Base-by-base conservation (phyloP, 2,888 invertebrate species). In the Sinodicranocentrus sp. region DNA sequence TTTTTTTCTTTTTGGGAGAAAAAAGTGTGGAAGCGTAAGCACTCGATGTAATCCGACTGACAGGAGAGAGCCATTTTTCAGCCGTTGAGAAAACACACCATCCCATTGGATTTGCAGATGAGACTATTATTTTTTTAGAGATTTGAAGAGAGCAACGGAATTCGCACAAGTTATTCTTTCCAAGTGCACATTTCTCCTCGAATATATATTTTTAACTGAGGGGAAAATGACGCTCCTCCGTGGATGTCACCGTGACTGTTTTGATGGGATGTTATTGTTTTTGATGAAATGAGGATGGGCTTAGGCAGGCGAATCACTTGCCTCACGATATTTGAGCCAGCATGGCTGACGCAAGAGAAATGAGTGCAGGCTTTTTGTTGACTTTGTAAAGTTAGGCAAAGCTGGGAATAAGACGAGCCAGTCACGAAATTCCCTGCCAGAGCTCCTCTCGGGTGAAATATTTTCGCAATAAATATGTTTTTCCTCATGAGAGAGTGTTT, bases 251-350 rank as follows among this genome's bases (percentile, higher is more conserved):
- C n/a, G n/a, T n/a, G n/a, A n/a, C n/a, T n/a, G n/a, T 33, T 21
- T 76, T 48, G 28, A 48, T 63, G 52, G 21, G 48, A 76, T 76
- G 76, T 76, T 76, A 65, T 76, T 76, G 76, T 76, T 67, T 54
- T 19, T 76, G 76, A 76, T 76, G 65, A 76, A 65, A 76, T 67
- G 76, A 65, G 75, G 75, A 63, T 65, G 65, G 65, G 65, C 65
- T 75, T 63, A 33, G 48, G 26, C 57, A 54, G 43, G 71, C 71
- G 57, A 71, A 71, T 61, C 61, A 39, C 44, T 44, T n/a, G n/a
- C n/a, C n/a, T 17, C 44, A 44, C 26, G 17, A 10, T 48, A 10
- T 17, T 5, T 48, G 5, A 13, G 48, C 17, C 5, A 21, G 48
- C n/a, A 48, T 48, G 48, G 48, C 48, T 15, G 15, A n/a, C n/a